These are phyloP conservation scores for Drosophila gunungcola DNA, from an alignment of 1,140 invertebrate species.

Conservation along the genomic window DNA sequence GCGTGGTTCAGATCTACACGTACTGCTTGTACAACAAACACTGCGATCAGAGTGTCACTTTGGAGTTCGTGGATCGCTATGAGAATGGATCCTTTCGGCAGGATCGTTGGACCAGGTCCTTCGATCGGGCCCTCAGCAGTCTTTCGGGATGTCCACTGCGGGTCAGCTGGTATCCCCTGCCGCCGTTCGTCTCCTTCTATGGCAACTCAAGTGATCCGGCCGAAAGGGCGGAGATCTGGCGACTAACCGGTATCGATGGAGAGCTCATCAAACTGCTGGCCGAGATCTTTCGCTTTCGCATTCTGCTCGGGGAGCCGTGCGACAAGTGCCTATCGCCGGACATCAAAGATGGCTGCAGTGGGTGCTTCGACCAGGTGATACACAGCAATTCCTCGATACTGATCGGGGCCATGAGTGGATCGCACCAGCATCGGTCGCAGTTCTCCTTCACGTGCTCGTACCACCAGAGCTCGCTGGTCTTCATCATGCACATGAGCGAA, in stretches of 20 bases:
- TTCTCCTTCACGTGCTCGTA: constrained; percentile 54
- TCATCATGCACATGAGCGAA: constrained; percentile 50
- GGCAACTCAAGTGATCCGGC: constrained; percentile 38
- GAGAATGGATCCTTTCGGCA: constrained; percentile 13
- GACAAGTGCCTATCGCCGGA: constrained; percentile 21
- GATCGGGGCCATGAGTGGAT: constrained; percentile 66
- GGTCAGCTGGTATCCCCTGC: constrained; percentile 57
- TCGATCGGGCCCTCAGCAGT: constrained; percentile 35
- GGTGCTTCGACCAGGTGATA: constrained; percentile 53
- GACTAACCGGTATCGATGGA: constrained; percentile 59
- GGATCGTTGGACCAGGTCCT: constrained; percentile 1
- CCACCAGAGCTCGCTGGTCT: constrained; percentile 62
- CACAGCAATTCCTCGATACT: constrained; percentile 36
- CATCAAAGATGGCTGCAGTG: constrained; percentile 3
- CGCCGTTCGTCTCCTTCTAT: constrained; percentile 51
- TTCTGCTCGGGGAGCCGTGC: constrained; percentile 52
- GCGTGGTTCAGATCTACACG: constrained; percentile 41
- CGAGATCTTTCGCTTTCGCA: constrained; percentile 42
- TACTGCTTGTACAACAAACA: constrained; percentile 36
- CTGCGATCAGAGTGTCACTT: constrained; percentile 25
- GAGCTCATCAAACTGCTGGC: constrained; percentile 60
- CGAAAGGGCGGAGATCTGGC: constrained; percentile 30
- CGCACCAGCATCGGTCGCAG: constrained; percentile 38
- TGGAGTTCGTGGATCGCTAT: constrained; percentile 37
- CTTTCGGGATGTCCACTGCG: constrained; percentile 48